Percentiles rank a stretch among this genome's conserved stretches.
phyloP scores from a whole-genome alignment of 2,888 invertebrate genomes.

The Eilema depressum region DNA sequence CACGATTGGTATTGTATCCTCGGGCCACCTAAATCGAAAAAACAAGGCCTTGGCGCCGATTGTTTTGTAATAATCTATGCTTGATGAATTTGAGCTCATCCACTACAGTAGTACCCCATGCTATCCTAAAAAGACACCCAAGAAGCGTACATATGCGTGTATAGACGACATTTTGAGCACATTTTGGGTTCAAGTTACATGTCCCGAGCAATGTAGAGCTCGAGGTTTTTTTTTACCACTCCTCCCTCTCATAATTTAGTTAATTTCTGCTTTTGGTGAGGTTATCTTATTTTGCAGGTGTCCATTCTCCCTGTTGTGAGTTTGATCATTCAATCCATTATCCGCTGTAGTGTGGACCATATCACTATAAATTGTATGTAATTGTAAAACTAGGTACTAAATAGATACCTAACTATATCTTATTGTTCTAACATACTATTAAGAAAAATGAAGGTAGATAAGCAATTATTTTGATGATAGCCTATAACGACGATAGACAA shows the following conservation, averaged over 20 bases:
- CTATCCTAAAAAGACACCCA: no score
- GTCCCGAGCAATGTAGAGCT: not conserved
- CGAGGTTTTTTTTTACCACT: not conserved
- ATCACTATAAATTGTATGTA: not conserved
- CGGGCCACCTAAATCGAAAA: no score
- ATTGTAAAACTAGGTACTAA: not conserved
- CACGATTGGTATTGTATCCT: no score
- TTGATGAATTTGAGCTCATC: no score
- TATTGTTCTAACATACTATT: not conserved
- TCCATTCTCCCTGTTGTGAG: not conserved
- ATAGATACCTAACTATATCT: no score
- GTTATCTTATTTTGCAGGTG: no score
- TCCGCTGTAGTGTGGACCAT: not conserved
- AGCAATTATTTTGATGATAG: conserved; percentile 4
- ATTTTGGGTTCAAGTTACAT: no score
- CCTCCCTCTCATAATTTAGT: not conserved
- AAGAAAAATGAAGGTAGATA: not conserved
- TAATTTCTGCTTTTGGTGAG: not conserved
- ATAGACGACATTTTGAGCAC: no score
- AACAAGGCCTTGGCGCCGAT: no score
- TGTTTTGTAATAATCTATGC: no score
- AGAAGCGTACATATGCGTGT: no score
- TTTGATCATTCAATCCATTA: not conserved
- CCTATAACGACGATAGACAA: not conserved
- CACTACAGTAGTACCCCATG: no score